A percentile compares a stretch with the other conserved stretches of the same genome.
phyloP scores from a whole-genome alignment of 2,113 vertebrate species.

The Gobiocypris rarus region DNA sequence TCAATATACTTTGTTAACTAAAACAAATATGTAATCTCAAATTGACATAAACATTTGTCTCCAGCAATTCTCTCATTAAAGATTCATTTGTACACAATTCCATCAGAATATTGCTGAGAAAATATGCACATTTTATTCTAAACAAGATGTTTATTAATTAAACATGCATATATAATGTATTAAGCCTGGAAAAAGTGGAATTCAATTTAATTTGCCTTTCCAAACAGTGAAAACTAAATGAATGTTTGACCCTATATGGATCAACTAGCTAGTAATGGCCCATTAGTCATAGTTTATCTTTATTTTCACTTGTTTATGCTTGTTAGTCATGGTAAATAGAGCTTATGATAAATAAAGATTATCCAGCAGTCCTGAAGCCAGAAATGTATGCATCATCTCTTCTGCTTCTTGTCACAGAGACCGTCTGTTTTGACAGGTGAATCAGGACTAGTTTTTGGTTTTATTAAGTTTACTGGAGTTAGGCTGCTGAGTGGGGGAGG shows the following conservation, averaged over 20 bases:
- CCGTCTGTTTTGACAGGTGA: slow-evolving; percentile 10
- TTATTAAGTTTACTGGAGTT: background rate
- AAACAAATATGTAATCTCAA: background rate
- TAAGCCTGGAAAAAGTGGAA: background rate
- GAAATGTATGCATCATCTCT: background rate
- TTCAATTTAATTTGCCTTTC: background rate
- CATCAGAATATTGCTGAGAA: background rate
- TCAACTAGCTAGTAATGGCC: too few species aligned
- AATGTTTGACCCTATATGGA: background rate
- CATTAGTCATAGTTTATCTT: background rate
- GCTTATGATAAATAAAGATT: background rate
- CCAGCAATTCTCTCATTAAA: background rate
- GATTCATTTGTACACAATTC: background rate
- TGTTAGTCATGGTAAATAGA: background rate
- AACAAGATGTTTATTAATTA: background rate
- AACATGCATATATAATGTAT: background rate
- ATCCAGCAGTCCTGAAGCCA: background rate
- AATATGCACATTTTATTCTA: background rate
- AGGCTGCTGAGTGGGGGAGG: background rate
- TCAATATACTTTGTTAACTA: slow-evolving; percentile 17
- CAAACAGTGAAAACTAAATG: background rate
- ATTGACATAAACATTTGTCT: background rate
- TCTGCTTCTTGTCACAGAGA: background rate
- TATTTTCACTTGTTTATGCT: background rate
- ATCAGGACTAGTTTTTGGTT: slow-evolving; percentile 3